phyloP scores from a whole-genome alignment of 1,140 invertebrate genomes.

The Doryteuthis pealeii region DNA sequence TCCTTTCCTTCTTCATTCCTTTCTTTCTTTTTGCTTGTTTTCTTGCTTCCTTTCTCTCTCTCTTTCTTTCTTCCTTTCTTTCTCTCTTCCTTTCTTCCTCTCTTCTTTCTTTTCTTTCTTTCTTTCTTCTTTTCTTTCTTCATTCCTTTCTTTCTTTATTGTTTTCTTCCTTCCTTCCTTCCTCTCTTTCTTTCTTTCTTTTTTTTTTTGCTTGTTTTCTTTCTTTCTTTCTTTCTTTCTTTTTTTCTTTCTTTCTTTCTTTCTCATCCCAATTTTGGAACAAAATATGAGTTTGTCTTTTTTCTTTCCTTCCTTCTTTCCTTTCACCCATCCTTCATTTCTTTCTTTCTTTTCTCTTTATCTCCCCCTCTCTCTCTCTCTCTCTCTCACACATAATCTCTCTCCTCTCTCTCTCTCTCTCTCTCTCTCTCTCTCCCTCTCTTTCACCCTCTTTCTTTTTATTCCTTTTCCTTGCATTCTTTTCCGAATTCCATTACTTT shows the following conservation, averaged over 20 bases:
- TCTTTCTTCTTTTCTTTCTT: neutral
- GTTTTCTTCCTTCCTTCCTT: neutral
- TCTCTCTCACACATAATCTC: neutral
- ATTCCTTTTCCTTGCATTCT: neutral
- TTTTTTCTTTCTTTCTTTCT: neutral
- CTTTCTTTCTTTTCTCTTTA: neutral
- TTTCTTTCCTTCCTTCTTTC: neutral
- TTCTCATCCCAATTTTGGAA: no score
- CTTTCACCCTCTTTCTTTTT: neutral
- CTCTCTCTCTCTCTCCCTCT: neutral
- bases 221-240: neutral
- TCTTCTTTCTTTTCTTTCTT: neutral
- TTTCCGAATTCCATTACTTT: neutral
- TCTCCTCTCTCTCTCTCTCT: neutral
- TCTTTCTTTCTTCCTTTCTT: neutral
- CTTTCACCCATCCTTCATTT: neutral
- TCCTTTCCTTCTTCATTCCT: no score
- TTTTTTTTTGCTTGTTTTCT: neutral
- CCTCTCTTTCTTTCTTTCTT: neutral
- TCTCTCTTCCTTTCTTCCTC: neutral
- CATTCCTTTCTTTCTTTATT: neutral
- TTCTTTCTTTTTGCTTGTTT: no score
- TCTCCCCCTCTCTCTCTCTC: neutral
- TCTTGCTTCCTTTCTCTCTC: neutral
- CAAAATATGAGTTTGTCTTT: no score